These are phyloP conservation scores for Perccottus glenii DNA, from an alignment of 2,113 vertebrate genomes.

Conservation along the genomic window DNA sequence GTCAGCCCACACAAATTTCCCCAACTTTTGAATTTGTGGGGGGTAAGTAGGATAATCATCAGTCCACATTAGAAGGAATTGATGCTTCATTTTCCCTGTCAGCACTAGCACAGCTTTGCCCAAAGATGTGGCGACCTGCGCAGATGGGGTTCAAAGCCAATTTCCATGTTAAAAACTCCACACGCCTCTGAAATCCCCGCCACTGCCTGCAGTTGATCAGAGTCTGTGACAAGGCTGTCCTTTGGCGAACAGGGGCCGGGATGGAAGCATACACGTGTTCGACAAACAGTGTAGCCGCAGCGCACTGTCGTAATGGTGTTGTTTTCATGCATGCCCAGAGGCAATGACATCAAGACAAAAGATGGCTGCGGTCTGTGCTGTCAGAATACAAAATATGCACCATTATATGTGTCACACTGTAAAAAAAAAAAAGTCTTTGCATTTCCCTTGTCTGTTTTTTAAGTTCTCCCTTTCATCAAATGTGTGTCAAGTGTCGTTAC, in stretches of 20 bases:
- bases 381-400: constrained; percentile 68
- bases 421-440: constrained; percentile 54
- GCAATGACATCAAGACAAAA: constrained; percentile 73
- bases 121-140: constrained; percentile 83
- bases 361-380: constrained; percentile 64
- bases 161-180: constrained; percentile 85
- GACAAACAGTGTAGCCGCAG: constrained; percentile 59
- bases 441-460: constrained; percentile 38
- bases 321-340: constrained; percentile 74
- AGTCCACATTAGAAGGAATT: constrained; percentile 83
- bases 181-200: constrained; percentile 68
- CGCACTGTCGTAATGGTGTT: constrained; percentile 64
- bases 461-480: constrained; percentile 73
- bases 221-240: constrained; percentile 72
- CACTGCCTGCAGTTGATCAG: constrained; percentile 73
- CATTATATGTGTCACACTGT: constrained; percentile 71
- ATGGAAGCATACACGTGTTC: constrained; percentile 68
- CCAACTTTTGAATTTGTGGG: constrained; percentile 75
- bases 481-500: constrained; percentile 76
- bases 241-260: constrained; percentile 57
- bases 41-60: constrained; percentile 83
- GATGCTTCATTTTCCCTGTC: constrained; percentile 84
- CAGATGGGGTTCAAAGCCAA: constrained; percentile 86
- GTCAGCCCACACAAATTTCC: constrained; percentile 66
- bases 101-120: constrained; percentile 77